Evolutionary conservation across 2,888 invertebrate genomes (phyloP), one percentile per base, ranked within the genome.

Genomic region (Chrysomela aeneicollis): DNA sequence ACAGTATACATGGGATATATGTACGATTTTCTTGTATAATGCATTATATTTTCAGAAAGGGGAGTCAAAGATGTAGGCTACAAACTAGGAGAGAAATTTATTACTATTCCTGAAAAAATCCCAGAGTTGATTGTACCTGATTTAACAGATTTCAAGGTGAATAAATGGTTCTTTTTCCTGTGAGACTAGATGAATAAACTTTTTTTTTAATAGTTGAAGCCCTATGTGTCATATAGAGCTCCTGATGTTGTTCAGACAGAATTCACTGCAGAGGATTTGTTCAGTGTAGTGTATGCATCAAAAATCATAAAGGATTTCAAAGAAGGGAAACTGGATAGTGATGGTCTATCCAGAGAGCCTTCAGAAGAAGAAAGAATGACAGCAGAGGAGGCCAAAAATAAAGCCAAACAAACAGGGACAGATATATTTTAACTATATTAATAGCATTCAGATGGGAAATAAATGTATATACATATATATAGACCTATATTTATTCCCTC

Each of bases 41-140:
- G 18, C 58, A 55, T 59, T 60, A 65, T 66, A 54, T 62, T 82
- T 84, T 62, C 71, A 88, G 88, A 86, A 71, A 86, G 92, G 69
- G 94, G 94, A 17, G 89, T 90, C 0, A 87, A 89, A 59, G 86
- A 87, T 59, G 84, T 85, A 4, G 94, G 94, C 6, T 86, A 86
- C 69, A 71, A 86, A 2, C 83, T 87, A 50, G 83, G 87, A 53
- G 87, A 87, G 0, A 84, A 85, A 70, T 91, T 86, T 77, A 81
- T 88, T 0, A 74, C 80, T 12, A 84, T 98, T 2, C 92, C 92
- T 0, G 97, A 98, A 85, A 95, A 91, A 90, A 88, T 95, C 69
- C 97, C 98, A 0, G 93, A 97, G 79, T 80, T 98, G 15, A 88
- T 98, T 62, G 97, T 98, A 1, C 98, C 98, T 0, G 90, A 97